A percentile compares a stretch with the other conserved stretches of the same genome.
Evolutionary conservation across 2,888 invertebrate species (phyloP).

Genomic region (Lycophotia porphyrea): DNA sequence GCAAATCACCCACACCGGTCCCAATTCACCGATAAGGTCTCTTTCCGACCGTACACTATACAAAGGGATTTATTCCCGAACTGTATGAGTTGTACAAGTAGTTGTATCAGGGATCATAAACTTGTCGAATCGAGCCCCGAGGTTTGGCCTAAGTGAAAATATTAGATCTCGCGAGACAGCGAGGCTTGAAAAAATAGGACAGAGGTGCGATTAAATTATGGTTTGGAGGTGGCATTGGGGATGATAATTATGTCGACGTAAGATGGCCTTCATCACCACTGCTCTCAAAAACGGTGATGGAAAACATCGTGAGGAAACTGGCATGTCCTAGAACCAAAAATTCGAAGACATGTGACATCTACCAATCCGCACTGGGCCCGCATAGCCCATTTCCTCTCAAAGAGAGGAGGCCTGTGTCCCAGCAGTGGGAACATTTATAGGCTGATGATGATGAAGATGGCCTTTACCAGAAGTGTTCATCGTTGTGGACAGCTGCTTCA

Average conservation of each 20-base stretch:
- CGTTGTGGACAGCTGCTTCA: background rate
- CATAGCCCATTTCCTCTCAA: too few species aligned
- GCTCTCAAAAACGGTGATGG: too few species aligned
- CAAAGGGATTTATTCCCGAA: constrained; percentile 55
- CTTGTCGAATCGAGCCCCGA: constrained; percentile 69
- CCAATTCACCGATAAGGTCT: constrained; percentile 23
- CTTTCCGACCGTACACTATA: constrained; percentile 20
- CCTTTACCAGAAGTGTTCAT: too few species aligned
- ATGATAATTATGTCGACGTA: background rate
- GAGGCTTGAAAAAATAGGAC: constrained; percentile 61
- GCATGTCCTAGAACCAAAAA: too few species aligned
- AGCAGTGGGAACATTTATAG: too few species aligned
- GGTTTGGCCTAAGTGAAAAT: constrained; percentile 77
- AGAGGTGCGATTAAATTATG: constrained; percentile 34
- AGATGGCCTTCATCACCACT: too few species aligned
- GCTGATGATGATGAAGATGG: too few species aligned
- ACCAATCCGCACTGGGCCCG: too few species aligned
- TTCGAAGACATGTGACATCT: too few species aligned
- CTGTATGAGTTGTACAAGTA: constrained; percentile 43
- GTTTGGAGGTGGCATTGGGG: constrained; percentile 37
- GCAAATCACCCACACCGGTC: constrained; percentile 26
- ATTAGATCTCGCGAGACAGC: constrained; percentile 70
- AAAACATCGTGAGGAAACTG: too few species aligned
- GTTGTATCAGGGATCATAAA: constrained; percentile 74
- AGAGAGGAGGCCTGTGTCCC: too few species aligned